Percentiles rank a stretch among this genome's conserved stretches.
Conservation (phyloP, 2,797 vertebrate species). For the Myotis planiceps region DNA sequence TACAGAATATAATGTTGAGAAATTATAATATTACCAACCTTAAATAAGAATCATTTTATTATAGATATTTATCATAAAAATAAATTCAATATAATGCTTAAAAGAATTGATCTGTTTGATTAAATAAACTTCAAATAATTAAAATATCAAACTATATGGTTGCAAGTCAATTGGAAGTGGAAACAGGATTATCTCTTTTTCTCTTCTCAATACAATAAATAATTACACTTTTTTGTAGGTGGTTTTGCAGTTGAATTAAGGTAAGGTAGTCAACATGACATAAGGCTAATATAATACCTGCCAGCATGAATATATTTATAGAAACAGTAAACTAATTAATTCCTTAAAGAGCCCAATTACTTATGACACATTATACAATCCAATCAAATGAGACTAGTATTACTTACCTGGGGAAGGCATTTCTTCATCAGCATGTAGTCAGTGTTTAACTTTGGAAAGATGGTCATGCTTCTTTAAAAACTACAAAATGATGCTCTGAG, state of each 20-base stretch:
- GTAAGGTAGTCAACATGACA: constrained; percentile 68
- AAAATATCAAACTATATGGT: constrained; percentile 64
- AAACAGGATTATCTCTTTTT: constrained; percentile 53
- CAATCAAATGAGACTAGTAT: constrained; percentile 47
- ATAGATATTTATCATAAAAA: not conserved
- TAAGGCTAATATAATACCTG: constrained; percentile 74
- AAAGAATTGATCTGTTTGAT: not conserved
- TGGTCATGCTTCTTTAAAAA: not conserved
- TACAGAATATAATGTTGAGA: constrained; percentile 1
- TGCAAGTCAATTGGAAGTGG: not conserved
- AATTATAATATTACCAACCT: constrained; percentile 3
- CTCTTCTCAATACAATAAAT: constrained; percentile 75
- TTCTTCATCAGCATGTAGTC: constrained; percentile 20
- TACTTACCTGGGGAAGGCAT: not conserved
- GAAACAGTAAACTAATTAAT: constrained; percentile 80
- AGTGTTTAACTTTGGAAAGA: not conserved
- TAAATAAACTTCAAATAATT: constrained; percentile 48
- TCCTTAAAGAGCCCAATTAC: constrained; percentile 60
- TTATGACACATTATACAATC: constrained; percentile 70
- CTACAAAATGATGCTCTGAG: not conserved
- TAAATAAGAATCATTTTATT: constrained; percentile 45
- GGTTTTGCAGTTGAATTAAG: constrained; percentile 71
- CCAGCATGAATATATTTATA: constrained; percentile 75
- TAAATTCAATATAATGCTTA: not conserved
- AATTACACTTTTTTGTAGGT: constrained; percentile 47